These are phyloP conservation scores for Steinernema hermaphroditum DNA, from an alignment of 2,888 invertebrate species.

Conservation along the genomic window DNA sequence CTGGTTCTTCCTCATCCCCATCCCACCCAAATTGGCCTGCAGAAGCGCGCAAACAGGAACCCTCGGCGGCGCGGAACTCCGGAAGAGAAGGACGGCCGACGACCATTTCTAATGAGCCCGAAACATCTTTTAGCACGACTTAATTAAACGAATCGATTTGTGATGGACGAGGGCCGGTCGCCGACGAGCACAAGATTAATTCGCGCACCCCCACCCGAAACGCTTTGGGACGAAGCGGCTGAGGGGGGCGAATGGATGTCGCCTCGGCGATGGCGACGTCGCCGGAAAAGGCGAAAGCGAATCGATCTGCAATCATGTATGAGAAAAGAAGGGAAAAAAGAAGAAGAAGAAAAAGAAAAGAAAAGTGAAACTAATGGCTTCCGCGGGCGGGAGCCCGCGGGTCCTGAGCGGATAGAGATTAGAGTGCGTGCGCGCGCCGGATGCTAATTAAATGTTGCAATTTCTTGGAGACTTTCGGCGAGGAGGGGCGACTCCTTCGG, in stretches of 20 bases:
- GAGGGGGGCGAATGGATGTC: no score
- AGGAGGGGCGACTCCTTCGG: no score
- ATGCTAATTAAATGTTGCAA: slow-evolving; percentile 23
- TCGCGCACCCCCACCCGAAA: background rate
- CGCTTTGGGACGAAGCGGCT: background rate
- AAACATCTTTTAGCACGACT: slow-evolving; percentile 24
- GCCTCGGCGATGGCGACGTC: background rate
- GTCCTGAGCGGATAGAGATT: slow-evolving; percentile 21
- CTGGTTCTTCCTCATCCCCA: no score
- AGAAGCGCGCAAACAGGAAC: no score
- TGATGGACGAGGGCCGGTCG: background rate
- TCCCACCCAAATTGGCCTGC: no score
- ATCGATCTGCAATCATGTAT: slow-evolving; percentile 24
- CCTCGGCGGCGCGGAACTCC: slow-evolving; percentile 6
- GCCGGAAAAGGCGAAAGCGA: background rate
- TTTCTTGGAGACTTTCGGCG: background rate
- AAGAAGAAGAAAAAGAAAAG: background rate
- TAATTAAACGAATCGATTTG: slow-evolving; percentile 28
- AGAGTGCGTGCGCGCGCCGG: slow-evolving; percentile 10
- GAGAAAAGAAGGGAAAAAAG: background rate
- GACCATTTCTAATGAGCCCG: slow-evolving; percentile 18
- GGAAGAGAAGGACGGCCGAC: background rate
- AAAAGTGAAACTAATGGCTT: slow-evolving; percentile 26
- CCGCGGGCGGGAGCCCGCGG: background rate
- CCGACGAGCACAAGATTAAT: slow-evolving; percentile 6